phyloP scores from a whole-genome alignment of 2,888 invertebrate species.

The Aproaerema taeniolella region DNA sequence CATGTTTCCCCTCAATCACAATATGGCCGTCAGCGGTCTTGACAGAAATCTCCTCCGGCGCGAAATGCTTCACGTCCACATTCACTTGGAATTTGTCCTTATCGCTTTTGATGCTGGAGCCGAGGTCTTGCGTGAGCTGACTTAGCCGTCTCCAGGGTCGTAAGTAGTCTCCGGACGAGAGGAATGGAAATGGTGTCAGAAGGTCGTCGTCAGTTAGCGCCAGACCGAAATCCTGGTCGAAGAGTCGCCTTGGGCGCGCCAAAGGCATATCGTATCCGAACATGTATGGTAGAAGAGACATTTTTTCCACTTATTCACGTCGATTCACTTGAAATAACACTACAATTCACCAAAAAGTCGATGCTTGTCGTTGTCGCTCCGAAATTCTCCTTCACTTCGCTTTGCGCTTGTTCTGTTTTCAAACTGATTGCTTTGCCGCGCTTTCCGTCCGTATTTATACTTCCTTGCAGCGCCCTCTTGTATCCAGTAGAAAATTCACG shows the following conservation, averaged over 20 bases:
- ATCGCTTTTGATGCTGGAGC: conserved; percentile 64
- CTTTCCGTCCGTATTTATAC: conserved; percentile 5
- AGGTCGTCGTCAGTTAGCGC: conserved; percentile 57
- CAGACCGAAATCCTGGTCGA: conserved; percentile 61
- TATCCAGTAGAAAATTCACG: conserved; percentile 1
- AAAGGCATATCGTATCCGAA: conserved; percentile 31
- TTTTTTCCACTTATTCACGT: too few relatives aligned
- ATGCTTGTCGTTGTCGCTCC: not conserved
- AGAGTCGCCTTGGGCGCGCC: not conserved
- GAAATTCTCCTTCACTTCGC: not conserved
- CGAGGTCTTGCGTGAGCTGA: conserved; percentile 54
- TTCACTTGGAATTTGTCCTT: conserved; percentile 79
- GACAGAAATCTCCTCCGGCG: conserved; percentile 84
- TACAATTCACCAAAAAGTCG: not conserved
- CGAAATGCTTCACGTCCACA: conserved; percentile 85
- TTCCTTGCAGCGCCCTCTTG: conserved; percentile 3
- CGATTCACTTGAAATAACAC: too few relatives aligned
- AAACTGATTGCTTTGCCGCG: conserved; percentile 1
- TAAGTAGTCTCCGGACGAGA: conserved; percentile 42
- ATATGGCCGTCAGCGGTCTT: conserved; percentile 82
- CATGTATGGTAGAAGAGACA: conserved; percentile 30
- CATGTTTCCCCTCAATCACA: conserved; percentile 85
- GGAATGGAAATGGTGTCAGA: conserved; percentile 30
- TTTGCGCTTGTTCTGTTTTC: conserved; percentile 4
- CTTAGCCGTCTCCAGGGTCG: conserved; percentile 51